Conservation (phyloP, 2,797 vertebrate species). For the Simalia tracyae region DNA sequence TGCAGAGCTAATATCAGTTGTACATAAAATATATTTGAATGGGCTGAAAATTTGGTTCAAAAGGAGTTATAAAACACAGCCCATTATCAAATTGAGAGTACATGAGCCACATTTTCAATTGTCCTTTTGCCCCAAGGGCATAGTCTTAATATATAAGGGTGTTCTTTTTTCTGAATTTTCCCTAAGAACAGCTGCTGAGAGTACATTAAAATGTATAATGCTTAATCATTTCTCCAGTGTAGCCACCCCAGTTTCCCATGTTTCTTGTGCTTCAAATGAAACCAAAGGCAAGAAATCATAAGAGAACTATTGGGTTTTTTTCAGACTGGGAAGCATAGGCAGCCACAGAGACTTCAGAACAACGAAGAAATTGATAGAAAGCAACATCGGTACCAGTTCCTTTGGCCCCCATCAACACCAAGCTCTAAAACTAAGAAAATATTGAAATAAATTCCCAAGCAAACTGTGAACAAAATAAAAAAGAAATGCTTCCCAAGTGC, state of each 20-base stretch:
- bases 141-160: background rate
- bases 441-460: background rate
- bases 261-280: background rate
- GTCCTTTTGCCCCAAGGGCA: background rate
- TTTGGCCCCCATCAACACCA: background rate
- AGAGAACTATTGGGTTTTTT: background rate
- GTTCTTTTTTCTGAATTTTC: too few species aligned
- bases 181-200: too few species aligned
- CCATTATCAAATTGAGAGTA: background rate
- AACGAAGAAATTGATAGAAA: background rate
- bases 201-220: background rate
- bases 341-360: background rate
- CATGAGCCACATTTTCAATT: background rate
- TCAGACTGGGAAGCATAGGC: background rate
- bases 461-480: background rate
- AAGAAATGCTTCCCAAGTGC: background rate
- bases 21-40: background rate
- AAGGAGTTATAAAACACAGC: background rate
- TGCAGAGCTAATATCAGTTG: background rate
- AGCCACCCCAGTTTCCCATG: background rate
- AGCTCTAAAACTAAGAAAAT: background rate
- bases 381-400: background rate
- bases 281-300: background rate
- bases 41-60: background rate
- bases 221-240: background rate